These are phyloP conservation scores for Campylomormyrus tamandua DNA, from an alignment of 2,113 vertebrate species.

Conservation along the genomic window DNA sequence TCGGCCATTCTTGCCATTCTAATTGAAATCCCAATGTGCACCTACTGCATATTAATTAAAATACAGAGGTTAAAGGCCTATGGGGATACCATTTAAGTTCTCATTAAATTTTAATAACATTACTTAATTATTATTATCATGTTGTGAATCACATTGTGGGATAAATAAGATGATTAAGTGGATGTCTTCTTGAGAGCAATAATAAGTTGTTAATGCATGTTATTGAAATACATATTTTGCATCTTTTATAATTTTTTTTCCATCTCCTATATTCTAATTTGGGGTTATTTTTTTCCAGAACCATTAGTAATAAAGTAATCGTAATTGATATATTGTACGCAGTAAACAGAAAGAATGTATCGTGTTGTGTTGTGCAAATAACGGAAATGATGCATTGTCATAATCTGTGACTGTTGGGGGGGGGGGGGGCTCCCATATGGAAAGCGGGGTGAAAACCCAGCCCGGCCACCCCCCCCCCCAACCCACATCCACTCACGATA, in stretches of 20 bases:
- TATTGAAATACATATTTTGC: constrained; percentile 11
- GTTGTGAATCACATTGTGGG: constrained; percentile 53
- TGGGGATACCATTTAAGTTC: constrained; percentile 60
- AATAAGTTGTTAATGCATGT: constrained; percentile 15
- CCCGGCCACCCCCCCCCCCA: too few relatives aligned
- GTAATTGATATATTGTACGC: not conserved
- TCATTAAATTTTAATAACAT: constrained; percentile 71
- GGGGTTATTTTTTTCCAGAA: not conserved
- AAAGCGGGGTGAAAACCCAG: too few relatives aligned
- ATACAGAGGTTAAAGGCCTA: constrained; percentile 63
- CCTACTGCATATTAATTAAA: constrained; percentile 68
- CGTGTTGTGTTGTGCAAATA: not conserved
- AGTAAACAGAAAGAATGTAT: not conserved
- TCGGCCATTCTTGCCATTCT: constrained; percentile 52
- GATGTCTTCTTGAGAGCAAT: constrained; percentile 2
- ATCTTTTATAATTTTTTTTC: not conserved
- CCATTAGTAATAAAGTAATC: not conserved
- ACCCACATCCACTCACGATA: not conserved
- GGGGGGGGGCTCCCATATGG: not conserved
- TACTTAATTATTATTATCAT: constrained; percentile 63
- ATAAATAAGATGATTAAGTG: constrained; percentile 56
- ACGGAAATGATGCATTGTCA: not conserved
- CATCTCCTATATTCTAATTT: constrained; percentile 3
- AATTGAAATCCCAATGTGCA: constrained; percentile 67
- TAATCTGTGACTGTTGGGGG: not conserved